Evolutionary conservation across 2,888 invertebrate genomes (phyloP).

Genomic region (Dicranocentrus wangi): DNA sequence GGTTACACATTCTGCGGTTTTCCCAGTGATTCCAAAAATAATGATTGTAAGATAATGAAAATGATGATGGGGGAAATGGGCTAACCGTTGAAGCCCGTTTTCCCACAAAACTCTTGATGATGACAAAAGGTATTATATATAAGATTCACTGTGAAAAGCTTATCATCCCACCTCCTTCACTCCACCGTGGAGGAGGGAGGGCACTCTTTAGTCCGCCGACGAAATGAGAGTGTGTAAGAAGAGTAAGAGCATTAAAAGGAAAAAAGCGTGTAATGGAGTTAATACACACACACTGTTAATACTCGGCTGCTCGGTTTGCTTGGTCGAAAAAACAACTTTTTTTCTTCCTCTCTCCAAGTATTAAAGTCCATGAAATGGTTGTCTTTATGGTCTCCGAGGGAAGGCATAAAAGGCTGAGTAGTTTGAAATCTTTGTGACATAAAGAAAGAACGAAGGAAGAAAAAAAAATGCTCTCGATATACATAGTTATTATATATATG

Average conservation of each 20-base stretch:
- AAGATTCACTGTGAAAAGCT: slow-evolving; percentile 45
- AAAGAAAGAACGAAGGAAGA: slow-evolving; percentile 16
- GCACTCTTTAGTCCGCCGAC: no score
- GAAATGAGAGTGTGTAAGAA: not conserved
- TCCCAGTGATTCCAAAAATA: slow-evolving; percentile 43
- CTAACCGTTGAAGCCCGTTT: no score
- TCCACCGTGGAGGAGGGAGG: not conserved
- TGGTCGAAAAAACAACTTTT: no score
- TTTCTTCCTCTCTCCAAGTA: no score
- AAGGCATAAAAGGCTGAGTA: slow-evolving; percentile 35
- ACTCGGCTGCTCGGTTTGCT: no score
- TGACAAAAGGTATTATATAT: slow-evolving; percentile 50
- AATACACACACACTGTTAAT: slow-evolving; percentile 42
- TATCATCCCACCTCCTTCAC: not conserved
- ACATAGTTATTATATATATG: not conserved
- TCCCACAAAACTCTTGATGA: slow-evolving; percentile 26
- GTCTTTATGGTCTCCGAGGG: slow-evolving; percentile 28
- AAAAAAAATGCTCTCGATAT: not conserved
- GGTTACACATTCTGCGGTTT: slow-evolving; percentile 30
- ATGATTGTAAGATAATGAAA: slow-evolving; percentile 27
- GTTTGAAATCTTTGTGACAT: slow-evolving; percentile 28
- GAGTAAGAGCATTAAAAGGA: not conserved
- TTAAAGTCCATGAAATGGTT: not conserved
- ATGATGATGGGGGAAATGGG: not conserved
- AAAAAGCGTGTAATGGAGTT: not conserved